Evolutionary conservation across 2,797 vertebrate species (phyloP).

Genomic region (Sternotherus odoratus): DNA sequence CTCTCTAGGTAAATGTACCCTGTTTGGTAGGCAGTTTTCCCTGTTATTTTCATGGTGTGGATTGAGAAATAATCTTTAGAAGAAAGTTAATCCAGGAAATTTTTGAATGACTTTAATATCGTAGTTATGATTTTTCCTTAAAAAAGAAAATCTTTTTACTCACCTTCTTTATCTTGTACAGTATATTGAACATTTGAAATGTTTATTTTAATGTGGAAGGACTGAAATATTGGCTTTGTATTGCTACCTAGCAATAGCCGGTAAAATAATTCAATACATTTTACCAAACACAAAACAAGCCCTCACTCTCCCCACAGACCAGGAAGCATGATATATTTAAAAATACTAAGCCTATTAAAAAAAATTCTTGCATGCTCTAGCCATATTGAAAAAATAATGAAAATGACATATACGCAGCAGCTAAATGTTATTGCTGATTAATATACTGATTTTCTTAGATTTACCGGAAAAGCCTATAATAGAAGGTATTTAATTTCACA

Average conservation of each 20-base stretch:
- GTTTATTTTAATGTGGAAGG: neutral
- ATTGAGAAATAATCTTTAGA: neutral
- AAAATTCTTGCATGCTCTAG: conserved; percentile 52
- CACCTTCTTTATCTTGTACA: neutral
- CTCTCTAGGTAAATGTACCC: neutral
- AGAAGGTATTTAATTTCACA: neutral
- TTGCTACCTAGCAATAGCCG: neutral
- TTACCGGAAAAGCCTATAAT: neutral
- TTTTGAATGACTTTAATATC: neutral
- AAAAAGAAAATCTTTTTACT: neutral
- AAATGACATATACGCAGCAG: conserved; percentile 29
- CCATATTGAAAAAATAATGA: conserved; percentile 54
- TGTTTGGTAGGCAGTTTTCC: neutral
- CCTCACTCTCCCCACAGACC: conserved; percentile 1
- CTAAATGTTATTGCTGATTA: conserved; percentile 52
- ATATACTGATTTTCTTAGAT: neutral
- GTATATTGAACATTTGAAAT: neutral
- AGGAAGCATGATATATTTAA: conserved; percentile 4
- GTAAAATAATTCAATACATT: neutral
- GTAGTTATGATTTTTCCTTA: neutral
- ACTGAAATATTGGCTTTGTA: conserved; percentile 2
- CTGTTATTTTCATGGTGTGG: neutral
- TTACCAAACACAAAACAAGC: neutral
- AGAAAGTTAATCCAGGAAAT: neutral
- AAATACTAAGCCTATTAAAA: conserved; percentile 26